phyloP scores from a whole-genome alignment of 2,888 invertebrate genomes.

The Noctua comes region DNA sequence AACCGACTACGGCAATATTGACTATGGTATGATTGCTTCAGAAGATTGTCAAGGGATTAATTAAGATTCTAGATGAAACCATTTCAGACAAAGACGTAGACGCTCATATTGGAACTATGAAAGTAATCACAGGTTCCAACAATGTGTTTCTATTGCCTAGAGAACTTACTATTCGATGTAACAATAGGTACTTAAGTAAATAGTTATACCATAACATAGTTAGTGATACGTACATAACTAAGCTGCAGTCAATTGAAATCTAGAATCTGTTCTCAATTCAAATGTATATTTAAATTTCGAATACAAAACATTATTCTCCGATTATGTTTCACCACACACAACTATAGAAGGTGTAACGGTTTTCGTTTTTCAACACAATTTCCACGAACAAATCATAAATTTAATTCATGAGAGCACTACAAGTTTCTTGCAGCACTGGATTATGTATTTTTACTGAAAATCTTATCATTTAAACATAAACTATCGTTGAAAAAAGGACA shows the following conservation, averaged over 20 bases:
- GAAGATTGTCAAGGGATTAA: constrained; percentile 32
- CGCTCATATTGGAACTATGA: constrained; percentile 1
- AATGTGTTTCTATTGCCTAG: neutral
- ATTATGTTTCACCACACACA: neutral
- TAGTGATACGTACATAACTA: neutral
- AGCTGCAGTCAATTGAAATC: neutral
- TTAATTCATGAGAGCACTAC: neutral
- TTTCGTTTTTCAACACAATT: neutral
- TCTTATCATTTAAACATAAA: neutral
- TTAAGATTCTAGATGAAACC: constrained; percentile 22
- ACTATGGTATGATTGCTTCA: constrained; percentile 5
- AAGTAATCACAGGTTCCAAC: constrained; percentile 11
- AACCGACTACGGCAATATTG: constrained; percentile 18
- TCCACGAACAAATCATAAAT: neutral
- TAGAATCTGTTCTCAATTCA: neutral
- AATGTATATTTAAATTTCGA: neutral
- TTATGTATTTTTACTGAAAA: neutral
- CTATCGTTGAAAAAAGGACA: neutral
- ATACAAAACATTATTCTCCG: neutral
- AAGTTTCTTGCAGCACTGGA: neutral
- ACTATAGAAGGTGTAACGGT: neutral
- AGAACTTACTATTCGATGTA: neutral
- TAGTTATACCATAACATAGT: neutral
- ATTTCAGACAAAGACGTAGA: constrained; percentile 9
- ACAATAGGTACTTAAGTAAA: neutral